These are phyloP conservation scores for Gasterosteus aculeatus DNA, from an alignment of 2,113 vertebrate species.

Conservation along the genomic window DNA sequence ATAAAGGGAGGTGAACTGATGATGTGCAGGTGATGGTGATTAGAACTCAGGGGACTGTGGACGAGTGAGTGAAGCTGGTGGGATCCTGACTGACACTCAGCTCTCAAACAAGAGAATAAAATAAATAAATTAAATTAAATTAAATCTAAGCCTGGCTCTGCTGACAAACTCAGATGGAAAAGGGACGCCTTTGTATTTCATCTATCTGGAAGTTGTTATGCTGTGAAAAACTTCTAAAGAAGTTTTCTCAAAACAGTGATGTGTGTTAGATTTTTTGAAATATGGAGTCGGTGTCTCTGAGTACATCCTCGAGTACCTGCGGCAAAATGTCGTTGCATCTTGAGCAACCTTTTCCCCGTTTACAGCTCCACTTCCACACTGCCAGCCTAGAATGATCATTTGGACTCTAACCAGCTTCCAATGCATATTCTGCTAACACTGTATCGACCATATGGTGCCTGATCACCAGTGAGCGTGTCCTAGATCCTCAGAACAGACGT, in stretches of 20 bases:
- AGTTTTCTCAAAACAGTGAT: slow-evolving; percentile 30
- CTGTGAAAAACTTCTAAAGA: slow-evolving; percentile 33
- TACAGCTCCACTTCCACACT: slow-evolving; percentile 38
- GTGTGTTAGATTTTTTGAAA: slow-evolving; percentile 33
- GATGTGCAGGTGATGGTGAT: too few species aligned
- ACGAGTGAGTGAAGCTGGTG: too few species aligned
- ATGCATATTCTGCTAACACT: slow-evolving; percentile 51
- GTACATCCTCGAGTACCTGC: slow-evolving; percentile 42
- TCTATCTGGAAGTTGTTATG: slow-evolving; percentile 10
- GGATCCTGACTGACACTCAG: not conserved
- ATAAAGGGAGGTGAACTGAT: too few species aligned
- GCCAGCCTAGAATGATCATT: slow-evolving; percentile 5
- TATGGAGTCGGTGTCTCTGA: slow-evolving; percentile 33
- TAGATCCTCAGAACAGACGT: slow-evolving; percentile 36
- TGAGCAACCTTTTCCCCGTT: slow-evolving; percentile 42
- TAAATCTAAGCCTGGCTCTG: slow-evolving; percentile 23
- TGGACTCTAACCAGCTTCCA: slow-evolving; percentile 45
- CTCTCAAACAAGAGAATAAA: slow-evolving; percentile 16
- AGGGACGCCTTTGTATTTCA: slow-evolving; percentile 25
- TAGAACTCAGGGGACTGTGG: too few species aligned
- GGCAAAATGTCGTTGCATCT: slow-evolving; percentile 24
- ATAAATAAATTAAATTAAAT: slow-evolving; percentile 7
- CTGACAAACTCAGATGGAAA: slow-evolving; percentile 29
- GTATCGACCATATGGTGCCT: not conserved
- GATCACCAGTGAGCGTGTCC: slow-evolving; percentile 23